A percentile compares a stretch with the other conserved stretches of the same genome.
phyloP scores from a whole-genome alignment of 1,140 invertebrate species.

The Nasonia giraulti region DNA sequence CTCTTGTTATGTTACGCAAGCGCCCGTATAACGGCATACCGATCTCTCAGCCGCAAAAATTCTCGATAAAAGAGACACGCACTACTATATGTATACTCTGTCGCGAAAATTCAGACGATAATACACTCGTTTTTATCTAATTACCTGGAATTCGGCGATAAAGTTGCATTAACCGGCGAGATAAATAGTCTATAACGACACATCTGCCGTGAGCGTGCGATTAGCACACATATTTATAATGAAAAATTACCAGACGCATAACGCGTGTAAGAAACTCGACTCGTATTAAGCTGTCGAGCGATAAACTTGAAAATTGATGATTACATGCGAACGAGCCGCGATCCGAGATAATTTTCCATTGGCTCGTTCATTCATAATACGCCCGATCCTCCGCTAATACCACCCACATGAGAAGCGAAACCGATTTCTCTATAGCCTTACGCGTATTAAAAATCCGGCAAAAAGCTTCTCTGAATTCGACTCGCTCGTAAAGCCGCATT shows the following conservation, averaged over 20 bases:
- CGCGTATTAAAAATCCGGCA: conserved; percentile 8
- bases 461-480: conserved; percentile 46
- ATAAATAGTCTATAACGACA: neutral
- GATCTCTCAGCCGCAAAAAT: neutral
- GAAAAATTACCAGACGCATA: conserved; percentile 14
- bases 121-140: conserved; percentile 37
- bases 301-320: conserved; percentile 13
- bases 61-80: neutral
- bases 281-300: neutral
- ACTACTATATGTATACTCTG: neutral
- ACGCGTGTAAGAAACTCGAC: neutral
- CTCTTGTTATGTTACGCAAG: conserved; percentile 9
- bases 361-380: conserved; percentile 2
- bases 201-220: neutral
- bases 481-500: conserved; percentile 52
- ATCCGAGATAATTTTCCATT: neutral
- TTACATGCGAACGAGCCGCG: neutral
- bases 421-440: neutral
- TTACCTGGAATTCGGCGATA: conserved; percentile 34
- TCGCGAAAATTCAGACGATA: conserved; percentile 23
- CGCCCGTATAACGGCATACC: too few species aligned
- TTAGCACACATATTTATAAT: conserved; percentile 2
- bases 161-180: conserved; percentile 3
- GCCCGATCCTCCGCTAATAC: neutral
- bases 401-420: neutral